These are phyloP conservation scores for Hofmannophila pseudospretella DNA, from an alignment of 2,888 invertebrate genomes.

Conservation along the genomic window DNA sequence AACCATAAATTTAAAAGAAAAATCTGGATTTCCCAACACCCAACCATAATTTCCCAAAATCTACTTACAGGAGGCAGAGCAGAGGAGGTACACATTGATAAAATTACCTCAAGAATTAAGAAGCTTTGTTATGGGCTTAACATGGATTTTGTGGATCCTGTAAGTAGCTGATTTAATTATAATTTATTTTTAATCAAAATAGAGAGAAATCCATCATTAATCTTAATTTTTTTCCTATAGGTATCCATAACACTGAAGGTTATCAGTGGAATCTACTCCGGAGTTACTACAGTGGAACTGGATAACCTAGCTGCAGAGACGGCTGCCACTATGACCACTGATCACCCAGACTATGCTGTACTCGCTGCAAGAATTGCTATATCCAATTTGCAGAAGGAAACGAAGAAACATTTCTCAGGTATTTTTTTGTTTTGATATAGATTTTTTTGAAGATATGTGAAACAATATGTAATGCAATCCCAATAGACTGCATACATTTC, in stretches of 20 bases:
- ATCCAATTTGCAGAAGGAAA: conserved; percentile 98
- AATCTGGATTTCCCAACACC: too few relatives aligned
- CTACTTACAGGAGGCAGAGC: conserved; percentile 89
- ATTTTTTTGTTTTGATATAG: conserved; percentile 21
- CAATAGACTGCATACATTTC: too few relatives aligned
- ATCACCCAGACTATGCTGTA: conserved; percentile 97
- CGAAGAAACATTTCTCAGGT: conserved; percentile 95
- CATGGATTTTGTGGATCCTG: conserved; percentile 97
- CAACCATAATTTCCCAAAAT: too few relatives aligned
- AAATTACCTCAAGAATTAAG: conserved; percentile 96
- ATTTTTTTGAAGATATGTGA: too few relatives aligned
- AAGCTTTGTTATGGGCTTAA: conserved; percentile 97
- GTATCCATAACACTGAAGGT: conserved; percentile 93
- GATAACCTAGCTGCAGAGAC: conserved; percentile 99
- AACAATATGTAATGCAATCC: too few relatives aligned
- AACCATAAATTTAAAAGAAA: too few relatives aligned
- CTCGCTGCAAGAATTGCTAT: conserved; percentile 95
- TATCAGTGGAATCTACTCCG: conserved; percentile 95
- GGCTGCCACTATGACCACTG: conserved; percentile 98
- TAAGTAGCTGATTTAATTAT: conserved; percentile 65
- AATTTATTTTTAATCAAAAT: neutral
- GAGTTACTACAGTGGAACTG: conserved; percentile 97
- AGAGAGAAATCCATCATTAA: conserved; percentile 1
- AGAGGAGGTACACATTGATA: conserved; percentile 97
- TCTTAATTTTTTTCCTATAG: conserved; percentile 61